phyloP scores from a whole-genome alignment of 2,797 vertebrate species.

The Ambastaia sidthimunki region DNA sequence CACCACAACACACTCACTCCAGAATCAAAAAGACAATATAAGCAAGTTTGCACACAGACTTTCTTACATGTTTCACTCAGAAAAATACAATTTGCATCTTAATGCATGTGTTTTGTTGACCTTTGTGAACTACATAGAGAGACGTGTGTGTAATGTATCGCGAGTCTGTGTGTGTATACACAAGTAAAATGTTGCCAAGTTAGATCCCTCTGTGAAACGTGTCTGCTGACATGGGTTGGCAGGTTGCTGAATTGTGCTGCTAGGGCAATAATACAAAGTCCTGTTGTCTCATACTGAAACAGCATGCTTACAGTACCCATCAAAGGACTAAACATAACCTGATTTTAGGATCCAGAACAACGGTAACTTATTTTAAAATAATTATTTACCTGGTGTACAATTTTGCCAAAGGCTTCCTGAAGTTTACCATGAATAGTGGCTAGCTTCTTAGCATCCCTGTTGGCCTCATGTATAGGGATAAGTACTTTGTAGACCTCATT shows the following conservation, averaged over 20 bases:
- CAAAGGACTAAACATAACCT: not conserved
- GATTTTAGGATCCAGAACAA: not conserved
- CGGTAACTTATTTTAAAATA: not conserved
- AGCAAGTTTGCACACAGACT: no score
- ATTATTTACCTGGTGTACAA: slow-evolving; percentile 95
- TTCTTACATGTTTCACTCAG: no score
- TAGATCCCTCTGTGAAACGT: not conserved
- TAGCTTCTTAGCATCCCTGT: slow-evolving; percentile 96
- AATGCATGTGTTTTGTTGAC: not conserved
- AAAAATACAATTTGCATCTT: no score
- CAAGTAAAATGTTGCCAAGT: slow-evolving; percentile 17
- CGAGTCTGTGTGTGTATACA: slow-evolving; percentile 9
- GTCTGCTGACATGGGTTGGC: not conserved
- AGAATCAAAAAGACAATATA: no score
- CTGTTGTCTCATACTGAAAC: slow-evolving; percentile 40
- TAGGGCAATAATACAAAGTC: slow-evolving; percentile 43
- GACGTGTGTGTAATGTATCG: not conserved
- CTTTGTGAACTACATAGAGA: not conserved
- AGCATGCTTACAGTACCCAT: not conserved
- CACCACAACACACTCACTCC: no score
- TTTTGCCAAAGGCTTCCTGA: slow-evolving; percentile 99
- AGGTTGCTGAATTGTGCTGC: slow-evolving; percentile 8
- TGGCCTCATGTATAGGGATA: slow-evolving; percentile 97
- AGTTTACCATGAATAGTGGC: slow-evolving; percentile 99
- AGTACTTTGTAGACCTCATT: slow-evolving; percentile 99